phyloP scores from a whole-genome alignment of 2,888 invertebrate species.

The Sturmia bella region DNA sequence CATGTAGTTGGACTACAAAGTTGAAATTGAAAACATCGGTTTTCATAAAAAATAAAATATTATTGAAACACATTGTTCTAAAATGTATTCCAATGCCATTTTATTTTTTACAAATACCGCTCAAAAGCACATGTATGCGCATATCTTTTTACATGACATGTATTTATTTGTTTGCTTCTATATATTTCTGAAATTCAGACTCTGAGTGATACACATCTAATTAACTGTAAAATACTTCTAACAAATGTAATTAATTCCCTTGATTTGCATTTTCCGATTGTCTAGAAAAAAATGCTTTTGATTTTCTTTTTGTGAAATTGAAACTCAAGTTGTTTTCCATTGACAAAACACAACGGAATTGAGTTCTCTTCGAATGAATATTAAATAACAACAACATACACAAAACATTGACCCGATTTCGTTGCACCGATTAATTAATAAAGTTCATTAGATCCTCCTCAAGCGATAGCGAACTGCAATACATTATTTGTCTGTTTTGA shows the following conservation, averaged over 20 bases:
- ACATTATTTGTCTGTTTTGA: neutral
- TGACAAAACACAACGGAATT: neutral
- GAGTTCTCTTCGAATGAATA: constrained; percentile 31
- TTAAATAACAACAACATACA: constrained; percentile 29
- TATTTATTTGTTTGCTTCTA: no score
- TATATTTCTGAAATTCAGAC: no score
- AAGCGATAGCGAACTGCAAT: neutral
- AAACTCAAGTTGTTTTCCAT: constrained; percentile 24
- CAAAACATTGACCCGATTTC: constrained; percentile 59
- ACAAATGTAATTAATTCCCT: constrained; percentile 14
- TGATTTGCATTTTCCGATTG: neutral
- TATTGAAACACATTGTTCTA: no score
- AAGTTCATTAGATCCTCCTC: constrained; percentile 47
- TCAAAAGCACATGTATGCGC: no score
- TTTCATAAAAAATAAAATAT: no score
- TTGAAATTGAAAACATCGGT: no score
- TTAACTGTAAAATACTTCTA: no score
- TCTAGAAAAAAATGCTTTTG: constrained; percentile 17
- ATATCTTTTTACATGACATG: no score
- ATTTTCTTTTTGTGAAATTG: constrained; percentile 37
- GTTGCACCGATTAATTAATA: constrained; percentile 52
- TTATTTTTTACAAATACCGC: no score
- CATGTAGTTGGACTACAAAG: no score
- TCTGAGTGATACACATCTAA: no score
- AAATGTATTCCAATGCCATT: no score